phyloP scores from a whole-genome alignment of 2,113 vertebrate genomes.

The Narcine bancroftii region DNA sequence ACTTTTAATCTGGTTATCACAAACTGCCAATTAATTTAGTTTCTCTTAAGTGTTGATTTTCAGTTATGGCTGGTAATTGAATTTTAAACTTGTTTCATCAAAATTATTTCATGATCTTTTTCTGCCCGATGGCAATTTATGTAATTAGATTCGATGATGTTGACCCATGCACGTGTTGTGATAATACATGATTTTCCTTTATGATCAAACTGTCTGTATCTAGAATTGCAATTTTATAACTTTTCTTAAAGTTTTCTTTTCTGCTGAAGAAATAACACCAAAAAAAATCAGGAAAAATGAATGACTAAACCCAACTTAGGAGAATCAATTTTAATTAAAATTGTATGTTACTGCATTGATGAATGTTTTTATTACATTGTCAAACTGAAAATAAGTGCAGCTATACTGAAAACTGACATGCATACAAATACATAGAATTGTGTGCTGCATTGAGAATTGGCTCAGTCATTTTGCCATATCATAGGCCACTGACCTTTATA shows the following conservation, averaged over 20 bases:
- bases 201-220: neutral
- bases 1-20: too few species aligned
- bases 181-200: too few species aligned
- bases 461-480: neutral
- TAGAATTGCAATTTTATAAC: neutral
- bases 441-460: neutral
- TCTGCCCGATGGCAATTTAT: too few species aligned
- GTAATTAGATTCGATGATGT: too few species aligned
- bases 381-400: neutral
- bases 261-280: neutral
- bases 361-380: constrained; percentile 22
- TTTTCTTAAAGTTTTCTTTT: neutral
- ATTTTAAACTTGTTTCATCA: too few species aligned
- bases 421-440: constrained; percentile 27
- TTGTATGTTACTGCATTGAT: neutral
- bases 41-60: too few species aligned
- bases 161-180: too few species aligned
- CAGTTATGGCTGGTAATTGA: too few species aligned
- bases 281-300: neutral
- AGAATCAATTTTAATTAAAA: constrained; percentile 2
- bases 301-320: neutral
- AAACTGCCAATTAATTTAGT: too few species aligned
- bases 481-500: constrained; percentile 3
- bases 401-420: neutral
- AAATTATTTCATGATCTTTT: too few species aligned